phyloP scores from a whole-genome alignment of 2,113 vertebrate species.

The Typhlomys cinereus region DNA sequence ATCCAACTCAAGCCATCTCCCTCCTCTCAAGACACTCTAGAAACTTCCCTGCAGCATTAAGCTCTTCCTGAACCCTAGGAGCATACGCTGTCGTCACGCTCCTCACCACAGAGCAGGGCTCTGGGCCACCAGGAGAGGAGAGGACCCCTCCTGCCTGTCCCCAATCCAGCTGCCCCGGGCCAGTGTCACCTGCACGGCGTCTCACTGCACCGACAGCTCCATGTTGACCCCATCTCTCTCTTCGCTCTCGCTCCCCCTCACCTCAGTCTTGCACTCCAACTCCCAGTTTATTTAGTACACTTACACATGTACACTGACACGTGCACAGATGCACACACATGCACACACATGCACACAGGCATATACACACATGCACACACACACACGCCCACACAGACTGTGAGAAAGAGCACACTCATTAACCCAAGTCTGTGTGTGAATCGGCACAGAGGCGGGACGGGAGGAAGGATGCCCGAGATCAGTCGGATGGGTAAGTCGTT shows the following conservation, averaged over 20 bases:
- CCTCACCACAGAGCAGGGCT: not conserved
- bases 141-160: not conserved
- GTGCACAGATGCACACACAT: no score
- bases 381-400: rapidly evolving
- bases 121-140: not conserved
- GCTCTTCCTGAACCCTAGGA: not conserved
- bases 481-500: not conserved
- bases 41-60: not conserved
- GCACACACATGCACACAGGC: not conserved
- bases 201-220: rapidly evolving
- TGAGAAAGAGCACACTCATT: no score
- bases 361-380: not conserved
- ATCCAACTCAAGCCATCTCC: not conserved
- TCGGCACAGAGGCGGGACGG: not conserved
- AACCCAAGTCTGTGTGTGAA: not conserved
- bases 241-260: rapidly evolving
- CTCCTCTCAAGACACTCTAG: not conserved
- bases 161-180: not conserved
- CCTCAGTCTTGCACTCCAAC: rapidly evolving
- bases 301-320: not conserved
- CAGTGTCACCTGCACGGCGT: not conserved
- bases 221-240: rapidly evolving
- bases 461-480: not conserved
- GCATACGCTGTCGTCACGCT: rapidly evolving
- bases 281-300: not conserved